Base-by-base conservation (phyloP, 2,888 invertebrate species). In the Pasiphila rectangulata region DNA sequence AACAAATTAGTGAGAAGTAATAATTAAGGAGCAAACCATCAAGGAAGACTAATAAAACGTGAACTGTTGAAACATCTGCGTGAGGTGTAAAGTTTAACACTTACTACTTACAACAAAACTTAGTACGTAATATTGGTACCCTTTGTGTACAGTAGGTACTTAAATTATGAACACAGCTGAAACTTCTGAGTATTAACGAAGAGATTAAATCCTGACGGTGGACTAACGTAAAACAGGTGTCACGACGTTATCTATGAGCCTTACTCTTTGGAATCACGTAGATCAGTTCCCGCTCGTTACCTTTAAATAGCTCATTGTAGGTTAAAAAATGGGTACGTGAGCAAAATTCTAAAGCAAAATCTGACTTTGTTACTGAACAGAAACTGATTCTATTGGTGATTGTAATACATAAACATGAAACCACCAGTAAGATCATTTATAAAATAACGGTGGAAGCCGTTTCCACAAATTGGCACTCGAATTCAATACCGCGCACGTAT, bases 291-390 rank as follows among this genome's bases (percentile, higher is more conserved):
- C 30, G 20, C 38, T 48, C 51, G 44, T 48, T 53, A 34, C 29
- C 39, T 46, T 29, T 41, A 44, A 56, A 46, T 50, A 45, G 21
- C 39, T 47, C 44, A 48, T 46, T 49, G 37, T 39, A 38, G 35
- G 45, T 2, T 40, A 32, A 36, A 24, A 23, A 10, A 36, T 25
- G 40, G 40, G 7, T 12, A 44, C 45, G 48, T 48, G 51, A 49
- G 36, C 19, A 45, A 10, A 40, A 37, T 46, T 27, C 42, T 21
- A 42, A 51, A 41, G 35, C 46, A 38, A 34, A 10, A 43, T 16
- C 3, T 40, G 29, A 44, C 34, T 37, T 45, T 17, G 17, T 10
- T 42, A 13, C 21, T 25, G 35, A 12, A 34, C 15, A 19, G 30
- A 36, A 20, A 5, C n/a, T 27, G 10, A 39, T 35, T 39, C 20